Percentiles rank a stretch among this genome's conserved stretches.
Evolutionary conservation across 37 sponge, comb jelly and placozoan genomes (phyloP).

Genomic region (Diacarnus erythraeanus): DNA sequence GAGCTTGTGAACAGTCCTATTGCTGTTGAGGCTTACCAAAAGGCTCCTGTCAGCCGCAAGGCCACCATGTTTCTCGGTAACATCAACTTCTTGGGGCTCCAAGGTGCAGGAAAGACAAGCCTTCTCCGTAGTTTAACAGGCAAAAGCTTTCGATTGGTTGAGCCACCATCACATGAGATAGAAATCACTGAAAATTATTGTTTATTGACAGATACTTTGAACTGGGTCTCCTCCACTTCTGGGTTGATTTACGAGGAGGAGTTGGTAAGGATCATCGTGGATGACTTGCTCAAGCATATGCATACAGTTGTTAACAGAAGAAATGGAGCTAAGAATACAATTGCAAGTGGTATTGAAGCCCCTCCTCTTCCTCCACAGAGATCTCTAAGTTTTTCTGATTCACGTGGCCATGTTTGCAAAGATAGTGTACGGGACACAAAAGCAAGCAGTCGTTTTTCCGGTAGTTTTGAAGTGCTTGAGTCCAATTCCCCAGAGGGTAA

Average conservation of each 20-base stretch:
- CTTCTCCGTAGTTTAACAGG: slow-evolving; percentile 51
- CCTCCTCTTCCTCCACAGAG: slow-evolving; percentile 41
- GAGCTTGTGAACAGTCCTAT: slow-evolving; percentile 31
- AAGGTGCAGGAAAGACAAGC: slow-evolving; percentile 84
- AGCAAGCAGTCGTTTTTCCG: slow-evolving; percentile 21
- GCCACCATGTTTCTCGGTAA: slow-evolving; percentile 43
- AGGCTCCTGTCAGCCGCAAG: slow-evolving; percentile 47
- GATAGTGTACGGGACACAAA: not conserved
- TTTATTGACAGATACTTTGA: slow-evolving; percentile 9
- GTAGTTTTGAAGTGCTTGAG: slow-evolving; percentile 30
- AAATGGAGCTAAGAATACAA: not conserved
- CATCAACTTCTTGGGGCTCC: slow-evolving; percentile 60
- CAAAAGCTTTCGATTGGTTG: slow-evolving; percentile 47
- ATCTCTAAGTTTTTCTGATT: slow-evolving; percentile 20
- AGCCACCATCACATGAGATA: slow-evolving; percentile 29
- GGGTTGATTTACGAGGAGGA: slow-evolving; percentile 61
- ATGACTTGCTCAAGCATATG: slow-evolving; percentile 48
- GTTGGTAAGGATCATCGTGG: slow-evolving; percentile 48
- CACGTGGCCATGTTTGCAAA: no score
- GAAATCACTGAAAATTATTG: slow-evolving; percentile 2
- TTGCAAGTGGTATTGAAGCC: not conserved
- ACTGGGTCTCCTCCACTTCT: slow-evolving; percentile 23
- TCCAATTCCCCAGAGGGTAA: slow-evolving; percentile 29
- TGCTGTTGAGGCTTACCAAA: slow-evolving; percentile 49
- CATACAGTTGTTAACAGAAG: slow-evolving; percentile 3